Evolutionary conservation across 2,888 invertebrate species (phyloP).

Genomic region (Bombyx huttoni): DNA sequence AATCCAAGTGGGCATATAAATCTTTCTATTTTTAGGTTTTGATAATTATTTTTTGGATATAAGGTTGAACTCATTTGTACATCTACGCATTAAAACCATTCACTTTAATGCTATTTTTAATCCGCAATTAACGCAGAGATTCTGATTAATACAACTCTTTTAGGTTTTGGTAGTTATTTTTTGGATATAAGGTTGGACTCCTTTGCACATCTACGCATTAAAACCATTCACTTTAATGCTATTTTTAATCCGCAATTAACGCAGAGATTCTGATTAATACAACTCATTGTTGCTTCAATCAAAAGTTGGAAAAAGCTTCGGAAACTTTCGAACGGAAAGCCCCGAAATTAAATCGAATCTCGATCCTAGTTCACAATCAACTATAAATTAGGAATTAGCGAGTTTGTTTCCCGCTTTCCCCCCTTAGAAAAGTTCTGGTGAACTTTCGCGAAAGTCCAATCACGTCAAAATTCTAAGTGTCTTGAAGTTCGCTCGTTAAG

Average conservation of each 20-base stretch:
- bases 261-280: not conserved
- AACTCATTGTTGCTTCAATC: not conserved
- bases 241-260: too few relatives aligned
- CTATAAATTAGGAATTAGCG: not conserved
- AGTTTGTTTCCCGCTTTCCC: not conserved
- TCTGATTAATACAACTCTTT: not conserved
- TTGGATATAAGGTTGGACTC: too few relatives aligned
- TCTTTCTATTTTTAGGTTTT: too few relatives aligned
- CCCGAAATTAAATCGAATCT: not conserved
- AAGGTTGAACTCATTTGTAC: too few relatives aligned
- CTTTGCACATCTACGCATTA: too few relatives aligned
- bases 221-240: too few relatives aligned
- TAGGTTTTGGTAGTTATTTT: too few relatives aligned
- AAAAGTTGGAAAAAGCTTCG: not conserved
- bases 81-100: too few relatives aligned
- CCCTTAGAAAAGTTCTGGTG: not conserved
- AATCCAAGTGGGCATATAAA: too few relatives aligned
- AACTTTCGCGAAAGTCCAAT: not conserved
- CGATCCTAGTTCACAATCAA: not conserved
- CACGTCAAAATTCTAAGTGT: not conserved
- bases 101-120: too few relatives aligned
- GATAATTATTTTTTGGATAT: too few relatives aligned
- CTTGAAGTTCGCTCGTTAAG: not conserved
- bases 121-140: too few relatives aligned
- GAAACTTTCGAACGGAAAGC: not conserved